A percentile compares a stretch with the other conserved stretches of the same genome.
phyloP scores from a whole-genome alignment of 2,113 vertebrate genomes.

The Copsychus sechellarum region DNA sequence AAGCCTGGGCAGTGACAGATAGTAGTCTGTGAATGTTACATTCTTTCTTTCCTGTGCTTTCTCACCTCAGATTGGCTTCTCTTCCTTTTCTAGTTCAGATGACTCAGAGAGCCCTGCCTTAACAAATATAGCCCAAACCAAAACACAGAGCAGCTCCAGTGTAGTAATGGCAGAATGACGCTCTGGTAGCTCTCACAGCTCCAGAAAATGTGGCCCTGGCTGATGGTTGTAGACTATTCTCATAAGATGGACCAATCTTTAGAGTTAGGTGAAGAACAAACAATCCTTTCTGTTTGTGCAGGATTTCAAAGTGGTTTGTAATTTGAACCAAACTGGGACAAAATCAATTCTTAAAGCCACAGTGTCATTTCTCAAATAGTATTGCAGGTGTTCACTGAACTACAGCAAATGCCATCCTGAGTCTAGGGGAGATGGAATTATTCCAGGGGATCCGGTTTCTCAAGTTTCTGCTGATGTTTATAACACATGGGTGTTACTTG shows the following conservation, averaged over 20 bases:
- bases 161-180: background rate
- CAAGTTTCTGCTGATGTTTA: slow-evolving; percentile 50
- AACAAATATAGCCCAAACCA: background rate
- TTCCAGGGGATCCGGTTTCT: slow-evolving; percentile 38
- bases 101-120: background rate
- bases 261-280: background rate
- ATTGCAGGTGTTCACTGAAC: slow-evolving; percentile 15
- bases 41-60: background rate
- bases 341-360: background rate
- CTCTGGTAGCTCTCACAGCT: background rate
- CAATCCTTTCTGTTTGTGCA: background rate
- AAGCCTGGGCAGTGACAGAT: background rate
- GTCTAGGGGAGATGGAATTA: slow-evolving; percentile 8
- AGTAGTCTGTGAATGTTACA: background rate
- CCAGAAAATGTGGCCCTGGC: background rate
- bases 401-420: background rate
- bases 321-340: background rate
- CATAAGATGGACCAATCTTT: background rate
- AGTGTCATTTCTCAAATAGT: background rate
- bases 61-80: background rate
- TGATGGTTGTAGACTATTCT: background rate
- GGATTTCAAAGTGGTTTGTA: background rate
- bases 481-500: slow-evolving; percentile 36
- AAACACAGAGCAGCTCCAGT: background rate
- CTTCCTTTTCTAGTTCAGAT: background rate